phyloP scores from a whole-genome alignment of 2,888 invertebrate genomes.

The Caenorhabditis auriculariae region DNA sequence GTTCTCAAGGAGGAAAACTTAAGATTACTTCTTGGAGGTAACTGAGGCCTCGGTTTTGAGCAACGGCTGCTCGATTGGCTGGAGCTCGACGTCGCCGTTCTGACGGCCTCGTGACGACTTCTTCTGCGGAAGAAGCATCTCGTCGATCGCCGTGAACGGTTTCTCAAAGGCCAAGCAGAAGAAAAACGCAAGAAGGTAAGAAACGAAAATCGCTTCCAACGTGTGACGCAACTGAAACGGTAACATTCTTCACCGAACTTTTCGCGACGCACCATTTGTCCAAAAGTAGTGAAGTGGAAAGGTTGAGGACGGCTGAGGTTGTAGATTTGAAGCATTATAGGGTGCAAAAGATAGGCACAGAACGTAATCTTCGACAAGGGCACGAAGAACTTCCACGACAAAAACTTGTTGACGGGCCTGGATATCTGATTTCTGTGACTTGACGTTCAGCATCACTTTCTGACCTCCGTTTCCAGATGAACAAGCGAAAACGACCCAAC shows the following conservation, averaged over 20 bases:
- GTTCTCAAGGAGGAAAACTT: too few relatives aligned
- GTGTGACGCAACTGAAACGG: slow-evolving; percentile 53
- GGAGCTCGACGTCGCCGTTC: too few relatives aligned
- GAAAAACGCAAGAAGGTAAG: slow-evolving; percentile 54
- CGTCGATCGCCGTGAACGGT: slow-evolving; percentile 57
- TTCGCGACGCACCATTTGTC: slow-evolving; percentile 52
- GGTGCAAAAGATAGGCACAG: slow-evolving; percentile 79
- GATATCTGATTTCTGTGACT: slow-evolving; percentile 12
- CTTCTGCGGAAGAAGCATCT: slow-evolving; percentile 32
- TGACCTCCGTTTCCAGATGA: slow-evolving; percentile 58
- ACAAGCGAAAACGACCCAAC: slow-evolving; percentile 68
- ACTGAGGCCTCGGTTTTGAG: too few relatives aligned
- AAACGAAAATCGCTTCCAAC: slow-evolving; percentile 51
- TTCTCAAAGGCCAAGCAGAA: slow-evolving; percentile 56
- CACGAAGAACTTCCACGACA: slow-evolving; percentile 81
- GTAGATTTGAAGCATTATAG: slow-evolving; percentile 60
- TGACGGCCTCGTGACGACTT: too few relatives aligned
- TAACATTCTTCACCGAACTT: background rate
- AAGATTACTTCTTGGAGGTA: too few relatives aligned
- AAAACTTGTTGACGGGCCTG: slow-evolving; percentile 73
- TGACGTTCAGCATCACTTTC: background rate
- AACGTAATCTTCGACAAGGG: slow-evolving; percentile 89
- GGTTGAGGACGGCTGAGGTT: slow-evolving; percentile 59
- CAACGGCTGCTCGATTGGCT: too few relatives aligned
- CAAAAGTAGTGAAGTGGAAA: slow-evolving; percentile 62